Conservation (phyloP, 1,140 invertebrate genomes). For the Pollicipes pollicipes region DNA sequence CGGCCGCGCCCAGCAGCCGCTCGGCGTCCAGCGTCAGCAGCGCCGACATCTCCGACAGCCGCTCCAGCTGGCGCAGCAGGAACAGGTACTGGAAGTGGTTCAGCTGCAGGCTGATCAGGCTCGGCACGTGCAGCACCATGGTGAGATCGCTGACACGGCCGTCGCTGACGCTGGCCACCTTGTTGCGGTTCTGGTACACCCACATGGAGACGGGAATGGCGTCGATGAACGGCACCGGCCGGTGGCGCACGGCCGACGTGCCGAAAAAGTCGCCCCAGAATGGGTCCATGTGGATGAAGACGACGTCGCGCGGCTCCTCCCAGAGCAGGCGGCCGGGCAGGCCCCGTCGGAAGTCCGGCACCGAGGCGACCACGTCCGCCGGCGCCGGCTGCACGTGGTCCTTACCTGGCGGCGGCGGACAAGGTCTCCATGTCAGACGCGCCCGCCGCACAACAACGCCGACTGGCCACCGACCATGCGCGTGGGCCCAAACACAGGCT, state of each 20-base stretch:
- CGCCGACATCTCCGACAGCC: slow-evolving; percentile 55
- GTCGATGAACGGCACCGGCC: slow-evolving; percentile 70
- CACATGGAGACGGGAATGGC: slow-evolving; percentile 73
- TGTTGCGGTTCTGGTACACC: slow-evolving; percentile 30
- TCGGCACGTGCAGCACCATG: slow-evolving; percentile 53
- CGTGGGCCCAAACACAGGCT: too few relatives aligned
- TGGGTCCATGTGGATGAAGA: slow-evolving; percentile 72
- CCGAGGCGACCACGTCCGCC: neutral
- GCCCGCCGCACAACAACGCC: too few relatives aligned
- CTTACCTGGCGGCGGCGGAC: neutral
- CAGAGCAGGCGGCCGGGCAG: slow-evolving; percentile 41
- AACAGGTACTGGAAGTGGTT: slow-evolving; percentile 89
- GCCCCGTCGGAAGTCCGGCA: neutral
- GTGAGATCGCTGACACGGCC: slow-evolving; percentile 23
- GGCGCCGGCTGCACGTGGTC: neutral
- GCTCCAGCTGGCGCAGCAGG: slow-evolving; percentile 60
- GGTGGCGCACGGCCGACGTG: slow-evolving; percentile 39
- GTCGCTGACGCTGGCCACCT: neutral
- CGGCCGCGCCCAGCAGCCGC: slow-evolving; percentile 38
- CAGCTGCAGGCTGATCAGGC: slow-evolving; percentile 58
- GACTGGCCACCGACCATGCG: too few relatives aligned
- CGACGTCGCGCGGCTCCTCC: slow-evolving; percentile 64
- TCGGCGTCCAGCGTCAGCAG: slow-evolving; percentile 62
- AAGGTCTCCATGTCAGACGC: neutral
- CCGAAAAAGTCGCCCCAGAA: slow-evolving; percentile 81